Conservation (phyloP, 1,140 invertebrate species). For the Chrysoperla carnea region DNA sequence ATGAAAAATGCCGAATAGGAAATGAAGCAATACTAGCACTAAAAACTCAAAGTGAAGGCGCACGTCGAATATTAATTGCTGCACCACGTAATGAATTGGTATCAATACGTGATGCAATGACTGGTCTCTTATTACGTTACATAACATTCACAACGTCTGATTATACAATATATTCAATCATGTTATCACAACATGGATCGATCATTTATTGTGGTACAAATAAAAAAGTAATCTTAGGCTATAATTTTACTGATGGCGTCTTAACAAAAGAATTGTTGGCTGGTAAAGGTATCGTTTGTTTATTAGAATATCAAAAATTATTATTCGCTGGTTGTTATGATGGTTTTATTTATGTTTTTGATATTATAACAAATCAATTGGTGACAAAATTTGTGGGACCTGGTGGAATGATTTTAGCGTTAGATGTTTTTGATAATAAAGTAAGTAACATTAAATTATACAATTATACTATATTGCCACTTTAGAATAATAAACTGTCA, state of each 20-base stretch:
- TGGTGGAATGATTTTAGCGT: conserved; percentile 41
- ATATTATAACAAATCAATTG: conserved; percentile 26
- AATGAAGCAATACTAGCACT: conserved; percentile 27
- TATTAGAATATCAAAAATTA: conserved; percentile 33
- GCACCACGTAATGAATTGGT: conserved; percentile 32
- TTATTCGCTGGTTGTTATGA: conserved; percentile 50
- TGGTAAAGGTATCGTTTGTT: conserved; percentile 45
- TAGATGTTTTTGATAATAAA: conserved; percentile 39
- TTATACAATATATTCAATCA: neutral
- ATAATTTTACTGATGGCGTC: conserved; percentile 41
- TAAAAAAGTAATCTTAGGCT: conserved; percentile 40
- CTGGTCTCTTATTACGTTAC: conserved; percentile 25
- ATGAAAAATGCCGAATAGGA: conserved; percentile 22
- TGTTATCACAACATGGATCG: conserved; percentile 21
- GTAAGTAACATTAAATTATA: conserved; percentile 20
- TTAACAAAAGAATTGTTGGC: conserved; percentile 29
- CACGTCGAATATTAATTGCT: conserved; percentile 29
- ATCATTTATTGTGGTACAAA: conserved; percentile 50
- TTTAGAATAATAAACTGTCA: no score
- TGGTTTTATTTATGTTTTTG: conserved; percentile 48
- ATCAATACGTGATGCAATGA: conserved; percentile 29
- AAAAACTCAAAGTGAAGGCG: conserved; percentile 32
- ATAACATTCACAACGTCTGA: neutral
- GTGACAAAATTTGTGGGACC: conserved; percentile 39
- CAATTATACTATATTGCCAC: no score